Evolutionary conservation across 2,888 invertebrate species (phyloP), one percentile per base, ranked within the genome.

Genomic region (Diplazon laetatorius): DNA sequence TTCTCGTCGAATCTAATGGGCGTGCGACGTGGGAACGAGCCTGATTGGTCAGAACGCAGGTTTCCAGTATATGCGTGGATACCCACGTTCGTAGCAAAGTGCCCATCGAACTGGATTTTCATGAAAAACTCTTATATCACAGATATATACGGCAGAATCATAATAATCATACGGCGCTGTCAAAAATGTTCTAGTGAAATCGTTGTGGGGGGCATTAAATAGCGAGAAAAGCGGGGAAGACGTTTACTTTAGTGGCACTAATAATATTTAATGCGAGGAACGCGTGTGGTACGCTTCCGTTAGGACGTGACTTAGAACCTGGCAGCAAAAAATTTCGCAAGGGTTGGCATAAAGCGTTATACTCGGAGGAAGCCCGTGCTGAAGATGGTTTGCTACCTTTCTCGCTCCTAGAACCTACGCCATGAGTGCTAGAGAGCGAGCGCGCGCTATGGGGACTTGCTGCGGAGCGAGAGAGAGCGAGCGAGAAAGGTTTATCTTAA

Each of bases 1-100:
- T 68, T 42, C 55, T 68, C 18, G 55, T 68, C 68, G 68, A 68
- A 42, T 68, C 55, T 68, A 68, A 68, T 68, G 52, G 68, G 30
- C 42, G 16, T 55, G 68, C 55, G 42, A 42, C 68, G 55, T n/a
- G 42, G 39, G 55, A 55, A 55, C 30, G 44, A 52, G 55, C 39
- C 37, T 3, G 55, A 72, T 68, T 35, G 16, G 55, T 30, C 39
- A 35, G 62, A 68, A 75, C 71, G 55, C 70, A 62, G 39, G 22
- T 39, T 60, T 30, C 55, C 1, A 39, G 35, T 44, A 48, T 35
- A 14, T 35, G 16, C 14, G 10, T 44, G 25, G 35, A 22, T 39
- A n/a, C 52, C 12, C 44, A 14, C 37, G 35, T 52, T 72, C 16
- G 25, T n/a, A 14, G n/a, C 39, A 25, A 4, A 10, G 22, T 18